Conservation (phyloP, 2,797 vertebrate species). For the Anguilla pacifica region DNA sequence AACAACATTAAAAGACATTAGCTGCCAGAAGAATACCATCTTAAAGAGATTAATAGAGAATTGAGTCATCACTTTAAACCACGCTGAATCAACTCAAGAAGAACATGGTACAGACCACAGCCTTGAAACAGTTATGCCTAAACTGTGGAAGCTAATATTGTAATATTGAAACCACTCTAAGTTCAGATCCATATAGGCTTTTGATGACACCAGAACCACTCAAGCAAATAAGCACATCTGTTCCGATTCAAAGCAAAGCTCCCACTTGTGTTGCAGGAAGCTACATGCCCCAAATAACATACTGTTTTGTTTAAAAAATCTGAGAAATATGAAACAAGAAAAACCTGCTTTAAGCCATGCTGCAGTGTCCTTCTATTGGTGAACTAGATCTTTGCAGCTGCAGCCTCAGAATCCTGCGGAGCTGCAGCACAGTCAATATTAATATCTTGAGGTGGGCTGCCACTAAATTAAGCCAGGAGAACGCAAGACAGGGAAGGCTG, state of each 20-base stretch:
- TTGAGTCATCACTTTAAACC: neutral
- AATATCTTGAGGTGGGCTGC: neutral
- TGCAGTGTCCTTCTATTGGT: neutral
- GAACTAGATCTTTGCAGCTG: neutral
- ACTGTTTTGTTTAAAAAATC: neutral
- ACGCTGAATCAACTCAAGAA: neutral
- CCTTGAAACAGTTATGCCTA: neutral
- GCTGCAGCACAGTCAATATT: neutral
- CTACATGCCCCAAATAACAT: neutral
- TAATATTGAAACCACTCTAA: neutral
- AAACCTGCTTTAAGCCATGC: neutral
- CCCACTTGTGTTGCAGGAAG: neutral
- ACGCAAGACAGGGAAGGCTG: neutral
- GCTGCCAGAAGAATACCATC: slow-evolving; percentile 61
- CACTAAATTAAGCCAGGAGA: neutral
- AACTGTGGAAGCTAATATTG: neutral
- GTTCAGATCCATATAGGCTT: neutral
- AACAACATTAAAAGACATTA: slow-evolving; percentile 51
- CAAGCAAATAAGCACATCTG: neutral
- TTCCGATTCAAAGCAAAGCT: neutral
- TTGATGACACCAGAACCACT: neutral
- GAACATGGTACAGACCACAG: neutral
- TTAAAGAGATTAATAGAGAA: neutral
- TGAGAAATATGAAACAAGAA: neutral
- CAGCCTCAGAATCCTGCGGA: neutral